These are phyloP conservation scores for Squalus acanthias DNA, from an alignment of 2,797 vertebrate species.

Conservation along the genomic window DNA sequence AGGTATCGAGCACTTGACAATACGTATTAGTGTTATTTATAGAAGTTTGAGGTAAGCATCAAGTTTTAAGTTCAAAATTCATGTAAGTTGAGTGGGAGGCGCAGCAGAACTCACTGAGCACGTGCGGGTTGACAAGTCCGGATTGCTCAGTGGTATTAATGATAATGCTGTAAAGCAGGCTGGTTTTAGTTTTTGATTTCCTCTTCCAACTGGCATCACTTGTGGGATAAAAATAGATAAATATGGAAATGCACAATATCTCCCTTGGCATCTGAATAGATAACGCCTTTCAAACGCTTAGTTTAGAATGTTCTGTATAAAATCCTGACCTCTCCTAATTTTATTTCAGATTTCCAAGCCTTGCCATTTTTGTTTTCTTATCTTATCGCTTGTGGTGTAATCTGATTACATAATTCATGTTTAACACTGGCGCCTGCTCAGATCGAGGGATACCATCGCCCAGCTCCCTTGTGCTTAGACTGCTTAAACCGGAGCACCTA, in stretches of 20 bases:
- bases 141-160: no score
- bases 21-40: neutral
- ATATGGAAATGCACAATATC: neutral
- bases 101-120: neutral
- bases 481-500: neutral
- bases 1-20: neutral
- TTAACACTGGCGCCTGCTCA: neutral
- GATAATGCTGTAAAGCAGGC: neutral
- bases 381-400: neutral
- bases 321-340: neutral
- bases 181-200: neutral
- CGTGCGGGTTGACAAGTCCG: neutral
- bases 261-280: neutral
- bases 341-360: neutral
- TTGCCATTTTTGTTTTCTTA: neutral
- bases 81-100: neutral
- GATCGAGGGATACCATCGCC: neutral
- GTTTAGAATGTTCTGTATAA: neutral
- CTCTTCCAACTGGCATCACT: neutral
- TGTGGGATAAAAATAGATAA: neutral
- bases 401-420: neutral
- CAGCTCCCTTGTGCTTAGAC: neutral
- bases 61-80: neutral
- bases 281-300: neutral
- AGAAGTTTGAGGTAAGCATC: conserved; percentile 6